Evolutionary conservation across 2,113 vertebrate genomes (phyloP), one percentile per base, ranked within the genome.

Genomic region (Neodon shergylaensis): DNA sequence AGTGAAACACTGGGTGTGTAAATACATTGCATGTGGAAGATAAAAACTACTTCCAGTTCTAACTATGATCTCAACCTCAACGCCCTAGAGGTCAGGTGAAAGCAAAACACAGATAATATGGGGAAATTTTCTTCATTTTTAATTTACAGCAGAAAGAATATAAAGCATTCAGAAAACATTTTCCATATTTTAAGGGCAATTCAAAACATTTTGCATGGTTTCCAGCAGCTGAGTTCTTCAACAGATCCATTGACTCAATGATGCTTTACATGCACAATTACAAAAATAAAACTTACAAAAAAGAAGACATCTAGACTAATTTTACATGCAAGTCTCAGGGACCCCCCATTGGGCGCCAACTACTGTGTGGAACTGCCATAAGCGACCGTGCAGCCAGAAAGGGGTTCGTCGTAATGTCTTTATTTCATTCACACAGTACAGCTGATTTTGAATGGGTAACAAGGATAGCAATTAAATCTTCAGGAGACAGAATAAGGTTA

Each of bases 111-210:
- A 54, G 98, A 90, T 97, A 94, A 91, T 98, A 98, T 98, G 99
- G 98, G 98, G 98, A 99, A 98, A 99, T 99, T 99, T 99, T 99
- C 98, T 99, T 99, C 98, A 98, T 99, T 99, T 99, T 99, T 99
- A 99, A 99, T 99, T 99, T 99, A 99, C 99, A 99, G 99, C 99
- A 99, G 99, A 99, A 99, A 99, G 99, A 99, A 99, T 99, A 99
- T 99, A 99, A 99, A 99, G 99, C 99, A 99, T 99, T 99, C 99
- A 99, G 99, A 99, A 99, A 99, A 99, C 99, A 99, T 99, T 99
- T 99, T 99, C 99, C 99, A 99, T 99, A 99, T 99, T 99, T 99
- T 99, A 99, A 99, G 99, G 99, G 99, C 99, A 99, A 99, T 99
- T 99, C 99, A 99, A 99, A 99, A 99, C 99, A 99, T 99, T 99